These are phyloP conservation scores for Hypotaenidia okinawae DNA, from an alignment of 2,797 vertebrate genomes.

Conservation along the genomic window DNA sequence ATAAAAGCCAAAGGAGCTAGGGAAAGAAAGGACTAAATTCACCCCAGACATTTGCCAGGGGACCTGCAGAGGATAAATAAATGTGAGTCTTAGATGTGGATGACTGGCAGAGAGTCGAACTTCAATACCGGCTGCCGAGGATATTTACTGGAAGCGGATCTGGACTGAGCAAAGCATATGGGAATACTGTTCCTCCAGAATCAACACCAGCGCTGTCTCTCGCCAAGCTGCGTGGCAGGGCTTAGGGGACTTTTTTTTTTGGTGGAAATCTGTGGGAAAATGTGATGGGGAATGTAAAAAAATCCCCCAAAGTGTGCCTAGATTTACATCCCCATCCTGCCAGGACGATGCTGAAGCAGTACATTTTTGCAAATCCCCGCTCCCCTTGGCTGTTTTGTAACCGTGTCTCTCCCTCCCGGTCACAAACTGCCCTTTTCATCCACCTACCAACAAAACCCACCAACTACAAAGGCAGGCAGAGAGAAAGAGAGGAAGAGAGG, in stretches of 20 bases:
- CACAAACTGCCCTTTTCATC: conserved; percentile 39
- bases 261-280: conserved; percentile 37
- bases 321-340: background rate
- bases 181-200: conserved; percentile 33
- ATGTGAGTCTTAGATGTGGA: background rate
- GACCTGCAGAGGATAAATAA: background rate
- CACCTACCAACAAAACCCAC: background rate
- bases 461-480: conserved; percentile 10
- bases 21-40: background rate
- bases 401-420: background rate
- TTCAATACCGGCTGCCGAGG: background rate
- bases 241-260: conserved; percentile 1
- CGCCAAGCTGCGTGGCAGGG: background rate
- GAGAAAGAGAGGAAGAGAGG: background rate
- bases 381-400: background rate
- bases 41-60: background rate
- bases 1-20: background rate
- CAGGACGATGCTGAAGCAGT: background rate
- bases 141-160: background rate
- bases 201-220: background rate
- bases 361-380: background rate
- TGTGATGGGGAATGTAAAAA: background rate
- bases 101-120: background rate
- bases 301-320: background rate
- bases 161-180: conserved; percentile 24